Conservation (phyloP, 2,113 vertebrate genomes). For the Sander lucioperca region DNA sequence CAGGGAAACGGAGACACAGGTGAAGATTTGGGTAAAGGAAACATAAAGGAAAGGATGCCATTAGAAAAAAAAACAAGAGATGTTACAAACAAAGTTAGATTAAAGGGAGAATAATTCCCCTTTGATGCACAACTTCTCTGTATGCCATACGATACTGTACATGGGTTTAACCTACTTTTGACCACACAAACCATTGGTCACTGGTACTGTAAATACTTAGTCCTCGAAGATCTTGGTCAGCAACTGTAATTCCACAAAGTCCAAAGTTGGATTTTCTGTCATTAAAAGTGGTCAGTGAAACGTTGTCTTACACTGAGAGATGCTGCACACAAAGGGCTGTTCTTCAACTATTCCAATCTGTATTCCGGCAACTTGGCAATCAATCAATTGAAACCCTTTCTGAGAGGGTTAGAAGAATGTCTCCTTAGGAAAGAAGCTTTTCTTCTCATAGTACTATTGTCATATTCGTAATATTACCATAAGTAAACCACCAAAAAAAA, state of each 20-base stretch:
- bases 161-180: background rate
- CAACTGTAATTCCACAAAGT: background rate
- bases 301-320: background rate
- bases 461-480: background rate
- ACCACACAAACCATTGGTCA: background rate
- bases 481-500: background rate
- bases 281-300: background rate
- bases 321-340: background rate
- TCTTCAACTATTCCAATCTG: background rate
- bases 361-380: background rate
- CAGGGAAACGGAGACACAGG: constrained; percentile 33
- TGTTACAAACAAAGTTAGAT: background rate
- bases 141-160: background rate
- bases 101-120: background rate
- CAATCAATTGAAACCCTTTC: no score
- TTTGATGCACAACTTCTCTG: background rate
- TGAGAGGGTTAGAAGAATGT: background rate
- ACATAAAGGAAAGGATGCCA: constrained; percentile 1
- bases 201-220: background rate
- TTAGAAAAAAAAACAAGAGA: background rate
- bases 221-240: background rate
- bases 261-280: background rate
- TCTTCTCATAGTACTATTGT: background rate
- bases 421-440: background rate
- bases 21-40: constrained; percentile 26